Base-by-base conservation (phyloP, 2,797 vertebrate genomes). In the Sciurus carolinensis region DNA sequence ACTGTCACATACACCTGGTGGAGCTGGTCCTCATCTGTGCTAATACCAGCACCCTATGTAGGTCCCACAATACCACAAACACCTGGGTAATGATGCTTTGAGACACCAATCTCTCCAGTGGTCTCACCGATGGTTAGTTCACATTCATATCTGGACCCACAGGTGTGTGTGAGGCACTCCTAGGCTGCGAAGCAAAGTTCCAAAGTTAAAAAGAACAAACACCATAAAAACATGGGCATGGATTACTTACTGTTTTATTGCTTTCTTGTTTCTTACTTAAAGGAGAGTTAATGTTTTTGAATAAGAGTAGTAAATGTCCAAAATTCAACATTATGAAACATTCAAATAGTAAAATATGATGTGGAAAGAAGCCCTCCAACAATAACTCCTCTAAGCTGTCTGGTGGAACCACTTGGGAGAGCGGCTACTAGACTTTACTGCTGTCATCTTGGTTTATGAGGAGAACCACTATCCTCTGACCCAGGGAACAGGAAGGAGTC, bases 291-390 rank as follows among this genome's bases (percentile, higher is more conserved):
- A 69, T 96, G 73, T 79, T 92, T 92, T 89, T 97, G 94, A 96
- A 97, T 93, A 87, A 96, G 30, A 90, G 91, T 93, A 94, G 42
- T 83, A 94, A 73, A 91, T 94, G 91, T 97, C 97, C 96, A 98
- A 98, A 98, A 88, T 62, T 69, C 82, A 96, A 95, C 90, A 83
- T 82, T n/a, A 42, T 94, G 97, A 97, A 97, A 90, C n/a, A 96
- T 89, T 97, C 95, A 90, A 95, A 97, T 47, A 96, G 79, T 69
- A 97, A 72, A 92, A 96, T 50, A 91, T 17, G 62, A 47, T 11
- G 50, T 75, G 20, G 64, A 72, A 92, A 96, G n/a, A 73, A 87
- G 57, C 44, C 50, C 77, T 94, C 75, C 42, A 30, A 67, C 5
- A 0, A 22, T 26, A 96, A 72, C 90, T 96, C 94, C 88, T 81